Evolutionary conservation across 2,888 invertebrate species (phyloP), one percentile per base, ranked within the genome.

Genomic region (Sylvicola fuscatus): DNA sequence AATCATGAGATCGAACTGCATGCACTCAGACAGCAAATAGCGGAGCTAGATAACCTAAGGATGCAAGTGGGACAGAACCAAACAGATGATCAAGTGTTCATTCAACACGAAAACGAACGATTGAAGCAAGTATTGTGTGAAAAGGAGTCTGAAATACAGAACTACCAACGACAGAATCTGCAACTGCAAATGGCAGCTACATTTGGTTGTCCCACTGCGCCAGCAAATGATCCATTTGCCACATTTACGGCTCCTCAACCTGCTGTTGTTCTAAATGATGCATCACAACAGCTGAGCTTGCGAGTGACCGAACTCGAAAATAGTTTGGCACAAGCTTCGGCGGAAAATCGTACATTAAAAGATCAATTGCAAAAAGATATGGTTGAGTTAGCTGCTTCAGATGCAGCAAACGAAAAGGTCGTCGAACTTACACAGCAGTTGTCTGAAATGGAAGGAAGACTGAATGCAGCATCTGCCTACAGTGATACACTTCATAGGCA

Each of bases 91-190:
- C 59, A 59, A 42, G 54, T 58, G 1, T 55, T 56, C 38, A 52
- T 58, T 16, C 56, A 65, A 42, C 62, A 51, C 43, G 70, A 71
- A 54, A 70, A 70, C 44, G 68, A 68, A 44, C 64, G 62, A 28
- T 50, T 71, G 1, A 64, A 65, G 36, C 60, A 64, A 36, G 43
- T 64, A 27, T 46, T 71, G 2, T 58, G 58, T 27, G 60, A 53
- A 38, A 65, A 66, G 49, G 65, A 64, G 45, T 48, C 60, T 26
- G 60, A 66, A 43, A 61, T 68, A 36, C 51, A 53, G 26, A 53
- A 48, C 39, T 57, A 57, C 40, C 56, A 58, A 40, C 48, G 47
- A 3, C 50, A 54, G 39, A 51, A 54, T 39, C 44, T 54, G 36
- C 54, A 58, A 39, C 42, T 58, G 4, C 56, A 58, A 43, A 46